Evolutionary conservation across 1,140 invertebrate genomes (phyloP), one percentile per base, ranked within the genome.

Genomic region (Harpegnathos saltator): DNA sequence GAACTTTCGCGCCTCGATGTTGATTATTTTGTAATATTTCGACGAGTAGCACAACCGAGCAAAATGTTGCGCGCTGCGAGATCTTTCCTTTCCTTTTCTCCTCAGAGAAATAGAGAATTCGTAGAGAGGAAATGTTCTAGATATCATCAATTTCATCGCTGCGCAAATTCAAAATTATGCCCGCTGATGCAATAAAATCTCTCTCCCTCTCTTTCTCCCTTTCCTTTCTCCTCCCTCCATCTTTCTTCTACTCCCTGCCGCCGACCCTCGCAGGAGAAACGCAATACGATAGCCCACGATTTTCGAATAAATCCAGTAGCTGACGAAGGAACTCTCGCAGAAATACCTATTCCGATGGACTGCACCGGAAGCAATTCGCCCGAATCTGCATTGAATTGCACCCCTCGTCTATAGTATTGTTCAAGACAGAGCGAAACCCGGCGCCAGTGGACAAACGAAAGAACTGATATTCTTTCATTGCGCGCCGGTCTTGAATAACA

Each of bases 391-490:
- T 89, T 89, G 86, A 88, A 88, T 89, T 83, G 83, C 38, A 9
- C 72, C 68, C 66, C 56, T 72, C 71, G 87, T 81, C 50, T 74
- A 65, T 29, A 69, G 85, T 81, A 89, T 89, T 89, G 87, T 89
- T 89, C 78, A 58, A 78, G 72, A 82, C 77, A 78, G 33, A 62
- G 38, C 24, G 48, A 29, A 68, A 73, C 83, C n/a, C 83, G 56
- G 68, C 82, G 78, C 77, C 83, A 85, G 52, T 66, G 82, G 78
- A 87, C 85, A 88, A 88, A 89, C 87, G 86, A 88, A 87, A 88
- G 83, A 65, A 89, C 88, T 89, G 86, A 89, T 89, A 89, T 89
- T 89, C 87, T 88, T 88, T 87, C 86, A 84, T 72, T 81, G 78
- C 38, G 77, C 83, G 52, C 61, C 69, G 85, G 29, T 78, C 52